These are phyloP conservation scores for Oxycera nigricornis DNA, from an alignment of 2,888 invertebrate genomes.

Conservation along the genomic window DNA sequence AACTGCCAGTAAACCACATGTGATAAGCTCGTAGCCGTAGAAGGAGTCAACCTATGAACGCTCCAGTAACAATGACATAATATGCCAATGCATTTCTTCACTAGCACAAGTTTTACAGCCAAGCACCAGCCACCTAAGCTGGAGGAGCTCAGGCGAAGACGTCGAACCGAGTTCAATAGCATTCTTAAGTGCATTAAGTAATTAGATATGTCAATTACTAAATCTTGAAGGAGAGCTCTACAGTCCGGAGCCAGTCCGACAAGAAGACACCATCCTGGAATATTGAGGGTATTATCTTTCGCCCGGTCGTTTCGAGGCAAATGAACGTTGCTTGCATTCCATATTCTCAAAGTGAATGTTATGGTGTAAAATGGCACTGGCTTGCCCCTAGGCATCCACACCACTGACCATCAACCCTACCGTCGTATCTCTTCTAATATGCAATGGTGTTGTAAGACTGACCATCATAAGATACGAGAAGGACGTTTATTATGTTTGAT, in stretches of 20 bases:
- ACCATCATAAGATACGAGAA: no score
- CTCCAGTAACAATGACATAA: background rate
- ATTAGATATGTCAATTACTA: slow-evolving; percentile 32
- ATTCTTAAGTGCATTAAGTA: slow-evolving; percentile 36
- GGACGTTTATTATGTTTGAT: no score
- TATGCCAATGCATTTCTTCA: background rate
- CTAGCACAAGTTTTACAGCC: background rate
- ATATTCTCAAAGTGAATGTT: background rate
- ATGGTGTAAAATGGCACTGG: background rate
- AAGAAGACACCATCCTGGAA: background rate
- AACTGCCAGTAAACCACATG: background rate
- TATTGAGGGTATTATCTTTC: slow-evolving; percentile 13
- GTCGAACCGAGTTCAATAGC: slow-evolving; percentile 15
- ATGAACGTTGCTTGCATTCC: background rate
- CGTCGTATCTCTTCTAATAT: no score
- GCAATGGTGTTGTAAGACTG: no score
- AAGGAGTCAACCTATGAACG: background rate
- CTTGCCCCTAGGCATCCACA: background rate
- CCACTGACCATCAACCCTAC: background rate
- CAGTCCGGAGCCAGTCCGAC: background rate
- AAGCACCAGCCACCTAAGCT: background rate
- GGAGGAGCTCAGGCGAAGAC: background rate
- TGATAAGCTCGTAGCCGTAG: background rate
- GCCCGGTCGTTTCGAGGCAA: background rate
- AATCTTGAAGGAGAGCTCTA: background rate